Conservation (phyloP, 1,140 invertebrate species). For the Zaprionus ornatus region DNA sequence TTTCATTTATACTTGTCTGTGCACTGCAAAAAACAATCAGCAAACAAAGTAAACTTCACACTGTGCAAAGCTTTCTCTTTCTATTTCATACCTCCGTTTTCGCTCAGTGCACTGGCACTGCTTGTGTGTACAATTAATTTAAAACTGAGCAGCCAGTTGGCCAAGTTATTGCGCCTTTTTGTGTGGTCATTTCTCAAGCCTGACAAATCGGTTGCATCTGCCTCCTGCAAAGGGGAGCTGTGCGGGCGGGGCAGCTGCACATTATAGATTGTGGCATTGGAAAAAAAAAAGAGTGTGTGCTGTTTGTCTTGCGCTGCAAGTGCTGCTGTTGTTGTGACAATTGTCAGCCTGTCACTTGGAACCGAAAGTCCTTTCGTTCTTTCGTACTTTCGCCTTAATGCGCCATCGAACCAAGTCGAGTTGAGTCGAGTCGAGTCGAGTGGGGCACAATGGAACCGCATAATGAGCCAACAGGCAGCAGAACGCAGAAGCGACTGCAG, state of each 20-base stretch:
- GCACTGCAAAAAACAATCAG: background rate
- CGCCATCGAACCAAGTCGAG: constrained; percentile 41
- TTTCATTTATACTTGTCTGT: constrained; percentile 37
- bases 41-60: background rate
- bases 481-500: constrained; percentile 49
- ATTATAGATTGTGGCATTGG: constrained; percentile 37
- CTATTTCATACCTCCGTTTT: background rate
- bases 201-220: constrained; percentile 65
- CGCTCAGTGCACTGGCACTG: constrained; percentile 9
- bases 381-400: constrained; percentile 23
- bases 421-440: background rate
- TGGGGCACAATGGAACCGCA: constrained; percentile 48
- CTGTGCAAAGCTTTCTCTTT: background rate
- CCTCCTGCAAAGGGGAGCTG: background rate
- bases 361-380: constrained; percentile 21
- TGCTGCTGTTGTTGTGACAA: constrained; percentile 45
- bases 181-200: constrained; percentile 63
- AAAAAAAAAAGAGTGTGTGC: constrained; percentile 32
- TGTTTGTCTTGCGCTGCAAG: constrained; percentile 51
- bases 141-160: constrained; percentile 57
- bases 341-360: constrained; percentile 73
- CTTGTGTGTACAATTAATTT: constrained; percentile 53
- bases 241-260: background rate
- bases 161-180: constrained; percentile 55
- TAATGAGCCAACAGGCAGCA: constrained; percentile 66